These are phyloP conservation scores for Junonia oenone DNA, from an alignment of 2,888 invertebrate genomes.

Conservation along the genomic window DNA sequence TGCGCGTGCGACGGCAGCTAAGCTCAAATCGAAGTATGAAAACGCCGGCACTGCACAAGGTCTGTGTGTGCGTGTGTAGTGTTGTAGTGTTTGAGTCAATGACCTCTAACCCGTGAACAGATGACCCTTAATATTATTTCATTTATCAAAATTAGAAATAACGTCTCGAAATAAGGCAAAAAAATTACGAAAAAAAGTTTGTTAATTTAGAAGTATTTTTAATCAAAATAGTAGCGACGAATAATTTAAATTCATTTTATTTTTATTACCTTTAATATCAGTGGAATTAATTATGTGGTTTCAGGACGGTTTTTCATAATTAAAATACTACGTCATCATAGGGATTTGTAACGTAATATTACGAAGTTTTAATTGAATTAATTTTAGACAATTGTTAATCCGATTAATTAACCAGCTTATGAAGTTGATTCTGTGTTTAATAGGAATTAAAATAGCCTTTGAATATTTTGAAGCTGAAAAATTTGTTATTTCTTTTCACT, in stretches of 20 bases:
- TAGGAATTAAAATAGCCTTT: no score
- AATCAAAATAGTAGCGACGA: not conserved
- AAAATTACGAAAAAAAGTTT: not conserved
- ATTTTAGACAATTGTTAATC: not conserved
- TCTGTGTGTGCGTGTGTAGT: slow-evolving; percentile 39
- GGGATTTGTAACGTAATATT: not conserved
- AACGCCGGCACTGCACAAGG: slow-evolving; percentile 73
- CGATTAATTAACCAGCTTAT: slow-evolving; percentile 9
- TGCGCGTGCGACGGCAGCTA: slow-evolving; percentile 71
- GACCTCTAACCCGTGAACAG: not conserved
- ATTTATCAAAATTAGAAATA: not conserved
- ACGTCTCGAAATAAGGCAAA: not conserved
- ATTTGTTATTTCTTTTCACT: no score
- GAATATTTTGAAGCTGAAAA: no score
- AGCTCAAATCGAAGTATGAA: slow-evolving; percentile 71
- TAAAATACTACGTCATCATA: not conserved
- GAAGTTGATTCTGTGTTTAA: not conserved
- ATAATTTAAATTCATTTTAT: not conserved
- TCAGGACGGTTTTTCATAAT: not conserved
- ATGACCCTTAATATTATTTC: not conserved
- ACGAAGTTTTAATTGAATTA: slow-evolving; percentile 8
- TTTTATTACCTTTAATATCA: not conserved
- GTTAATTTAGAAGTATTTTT: not conserved
- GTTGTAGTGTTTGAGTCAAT: slow-evolving; percentile 14
- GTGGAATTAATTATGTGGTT: not conserved